Evolutionary conservation across 2,113 vertebrate genomes (phyloP).

Genomic region (Paedocypris sp.): DNA sequence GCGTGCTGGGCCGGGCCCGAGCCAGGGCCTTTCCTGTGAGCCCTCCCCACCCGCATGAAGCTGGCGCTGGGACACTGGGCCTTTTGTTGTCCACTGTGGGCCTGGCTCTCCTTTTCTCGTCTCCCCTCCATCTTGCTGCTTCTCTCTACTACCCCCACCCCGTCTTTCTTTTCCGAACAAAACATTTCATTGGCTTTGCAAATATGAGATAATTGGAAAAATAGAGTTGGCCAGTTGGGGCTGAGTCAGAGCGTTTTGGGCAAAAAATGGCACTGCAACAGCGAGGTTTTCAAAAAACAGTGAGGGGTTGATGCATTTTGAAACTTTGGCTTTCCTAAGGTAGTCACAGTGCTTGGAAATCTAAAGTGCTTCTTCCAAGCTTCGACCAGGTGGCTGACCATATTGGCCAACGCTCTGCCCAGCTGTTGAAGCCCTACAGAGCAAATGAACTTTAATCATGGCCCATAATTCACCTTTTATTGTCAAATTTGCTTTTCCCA

Average conservation of each 20-base stretch:
- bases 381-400: slow-evolving; percentile 56
- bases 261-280: slow-evolving; percentile 39
- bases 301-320: slow-evolving; percentile 37
- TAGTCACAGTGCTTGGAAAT: slow-evolving; percentile 22
- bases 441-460: slow-evolving; percentile 60
- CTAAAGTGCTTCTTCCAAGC: slow-evolving; percentile 30
- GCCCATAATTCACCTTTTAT: slow-evolving; percentile 52
- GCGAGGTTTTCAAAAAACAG: slow-evolving; percentile 33
- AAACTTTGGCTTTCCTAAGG: slow-evolving; percentile 20
- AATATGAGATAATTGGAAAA: slow-evolving; percentile 93
- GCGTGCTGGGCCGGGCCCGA: slow-evolving; percentile 69
- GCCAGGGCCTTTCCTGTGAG: slow-evolving; percentile 97
- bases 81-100: slow-evolving; percentile 83
- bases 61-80: slow-evolving; percentile 89
- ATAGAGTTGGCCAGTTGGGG: slow-evolving; percentile 72
- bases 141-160: slow-evolving; percentile 30
- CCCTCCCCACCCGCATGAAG: slow-evolving; percentile 87
- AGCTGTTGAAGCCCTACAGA: slow-evolving; percentile 59
- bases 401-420: slow-evolving; percentile 54
- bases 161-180: slow-evolving; percentile 38
- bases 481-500: slow-evolving; percentile 45
- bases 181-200: slow-evolving; percentile 60
- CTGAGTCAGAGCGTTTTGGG: slow-evolving; percentile 63
- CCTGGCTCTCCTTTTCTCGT: slow-evolving; percentile 49
- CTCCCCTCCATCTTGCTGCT: slow-evolving; percentile 49